These are phyloP conservation scores for Garrulus glandarius DNA, from an alignment of 2,797 vertebrate species.

Conservation along the genomic window DNA sequence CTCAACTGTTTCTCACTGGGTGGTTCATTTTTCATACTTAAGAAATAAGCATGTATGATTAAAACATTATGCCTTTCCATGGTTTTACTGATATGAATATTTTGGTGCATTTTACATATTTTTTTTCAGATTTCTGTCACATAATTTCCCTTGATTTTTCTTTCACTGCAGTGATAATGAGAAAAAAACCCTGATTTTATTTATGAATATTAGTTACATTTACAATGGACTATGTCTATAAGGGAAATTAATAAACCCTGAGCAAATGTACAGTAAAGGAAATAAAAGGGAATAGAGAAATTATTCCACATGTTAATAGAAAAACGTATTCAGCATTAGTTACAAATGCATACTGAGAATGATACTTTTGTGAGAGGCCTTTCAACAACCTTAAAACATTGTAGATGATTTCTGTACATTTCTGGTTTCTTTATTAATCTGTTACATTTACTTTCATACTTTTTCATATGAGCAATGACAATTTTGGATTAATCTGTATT, in stretches of 20 bases:
- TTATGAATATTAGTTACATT: neutral
- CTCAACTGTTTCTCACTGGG: neutral
- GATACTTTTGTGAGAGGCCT: neutral
- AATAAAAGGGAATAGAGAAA: neutral
- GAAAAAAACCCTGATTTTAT: neutral
- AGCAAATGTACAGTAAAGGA: neutral
- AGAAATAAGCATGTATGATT: neutral
- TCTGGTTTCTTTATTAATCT: neutral
- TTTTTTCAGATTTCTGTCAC: neutral
- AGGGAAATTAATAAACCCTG: neutral
- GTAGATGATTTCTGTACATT: neutral
- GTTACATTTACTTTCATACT: neutral
- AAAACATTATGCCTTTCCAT: neutral
- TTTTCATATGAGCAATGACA: neutral
- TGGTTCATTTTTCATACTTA: neutral
- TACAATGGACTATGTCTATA: neutral
- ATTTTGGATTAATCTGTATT: neutral
- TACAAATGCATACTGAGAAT: neutral
- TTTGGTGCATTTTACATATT: neutral
- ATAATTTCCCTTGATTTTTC: neutral
- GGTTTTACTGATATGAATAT: neutral
- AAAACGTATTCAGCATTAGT: neutral
- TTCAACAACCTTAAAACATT: neutral
- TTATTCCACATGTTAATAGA: neutral
- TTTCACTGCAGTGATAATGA: neutral